Conservation (phyloP, 1,140 invertebrate genomes). For the Drosophila melanogaster region Release_6_plus_ISO1_MT NT_033777.3:16826001-16826500, state of each 20-base stretch:
- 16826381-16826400: slow-evolving; percentile 32
- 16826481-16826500: slow-evolving; percentile 53
- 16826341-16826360: slow-evolving; percentile 13
- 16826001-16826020: not conserved
- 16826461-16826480: slow-evolving; percentile 66
- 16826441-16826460: slow-evolving; percentile 66
- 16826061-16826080: slow-evolving; percentile 98
- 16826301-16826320: slow-evolving; percentile 67
- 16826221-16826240: slow-evolving; percentile 95
- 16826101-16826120: slow-evolving; percentile 86
- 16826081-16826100: slow-evolving; percentile 90
- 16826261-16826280: slow-evolving; percentile 84
- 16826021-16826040: not conserved
- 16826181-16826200: slow-evolving; percentile 86
- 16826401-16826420: slow-evolving; percentile 61
- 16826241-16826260: slow-evolving; percentile 80
- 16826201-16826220: slow-evolving; percentile 87
- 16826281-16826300: slow-evolving; percentile 84
- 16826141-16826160: slow-evolving; percentile 85
- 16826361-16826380: not conserved
- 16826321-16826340: slow-evolving; percentile 1
- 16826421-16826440: slow-evolving; percentile 22
- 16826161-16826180: slow-evolving; percentile 85
- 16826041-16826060: slow-evolving; percentile 93
- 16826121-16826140: slow-evolving; percentile 86